A percentile compares a stretch with the other conserved stretches of the same genome.
Conservation (phyloP, 2,113 vertebrate species). For the Potamarius usumacintae region DNA sequence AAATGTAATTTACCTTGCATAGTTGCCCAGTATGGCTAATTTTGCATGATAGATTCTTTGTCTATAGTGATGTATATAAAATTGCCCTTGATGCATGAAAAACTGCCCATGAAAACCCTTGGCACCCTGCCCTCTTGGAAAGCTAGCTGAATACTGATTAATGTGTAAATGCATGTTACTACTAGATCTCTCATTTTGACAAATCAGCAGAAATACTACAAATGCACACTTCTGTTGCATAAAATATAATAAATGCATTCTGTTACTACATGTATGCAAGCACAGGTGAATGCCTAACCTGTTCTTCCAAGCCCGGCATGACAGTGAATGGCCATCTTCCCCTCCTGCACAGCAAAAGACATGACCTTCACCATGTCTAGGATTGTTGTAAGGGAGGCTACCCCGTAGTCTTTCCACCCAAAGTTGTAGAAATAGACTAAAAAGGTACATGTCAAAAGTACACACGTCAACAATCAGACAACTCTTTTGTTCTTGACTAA, state of each 20-base stretch:
- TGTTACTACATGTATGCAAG: too few relatives aligned
- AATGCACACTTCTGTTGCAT: background rate
- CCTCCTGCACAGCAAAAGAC: constrained; percentile 93
- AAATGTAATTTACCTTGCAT: too few relatives aligned
- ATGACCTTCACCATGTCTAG: constrained; percentile 98
- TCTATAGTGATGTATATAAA: too few relatives aligned
- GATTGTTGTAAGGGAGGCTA: constrained; percentile 92
- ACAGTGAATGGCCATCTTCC: constrained; percentile 91
- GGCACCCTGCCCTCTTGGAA: too few relatives aligned
- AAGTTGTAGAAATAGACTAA: constrained; percentile 98
- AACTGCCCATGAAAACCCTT: too few relatives aligned
- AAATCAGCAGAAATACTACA: background rate
- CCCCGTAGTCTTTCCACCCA: constrained; percentile 97
- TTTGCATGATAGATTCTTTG: too few relatives aligned
- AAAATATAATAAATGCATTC: background rate
- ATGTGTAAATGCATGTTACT: background rate
- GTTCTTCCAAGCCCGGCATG: constrained; percentile 95
- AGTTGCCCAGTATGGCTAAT: too few relatives aligned
- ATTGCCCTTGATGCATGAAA: too few relatives aligned
- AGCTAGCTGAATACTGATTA: too few relatives aligned
- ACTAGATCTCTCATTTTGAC: background rate
- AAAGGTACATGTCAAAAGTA: constrained; percentile 1
- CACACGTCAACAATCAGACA: background rate
- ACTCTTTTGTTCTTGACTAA: background rate
- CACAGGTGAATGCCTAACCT: constrained; percentile 71